Evolutionary conservation across 2,888 invertebrate genomes (phyloP).

Genomic region (Andrena haemorrhoa): DNA sequence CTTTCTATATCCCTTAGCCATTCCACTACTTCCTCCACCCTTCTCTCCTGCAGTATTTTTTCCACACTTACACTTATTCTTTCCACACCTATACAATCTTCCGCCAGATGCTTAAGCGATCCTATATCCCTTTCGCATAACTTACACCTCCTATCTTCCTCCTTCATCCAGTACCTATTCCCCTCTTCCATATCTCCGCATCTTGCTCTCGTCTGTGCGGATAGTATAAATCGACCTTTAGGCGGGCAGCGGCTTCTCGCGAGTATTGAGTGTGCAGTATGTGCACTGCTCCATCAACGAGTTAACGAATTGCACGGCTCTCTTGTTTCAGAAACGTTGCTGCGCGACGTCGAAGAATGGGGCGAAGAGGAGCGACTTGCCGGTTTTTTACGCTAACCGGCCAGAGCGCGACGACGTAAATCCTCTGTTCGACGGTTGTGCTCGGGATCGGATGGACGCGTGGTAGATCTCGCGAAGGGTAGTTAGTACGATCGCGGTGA

Average conservation of each 20-base stretch:
- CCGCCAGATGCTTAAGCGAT: too few species aligned
- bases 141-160: too few species aligned
- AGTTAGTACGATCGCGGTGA: background rate
- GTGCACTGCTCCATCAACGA: slow-evolving; percentile 25
- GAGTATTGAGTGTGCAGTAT: slow-evolving; percentile 36
- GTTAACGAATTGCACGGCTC: slow-evolving; percentile 23
- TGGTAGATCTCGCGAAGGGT: background rate
- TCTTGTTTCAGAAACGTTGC: slow-evolving; percentile 70
- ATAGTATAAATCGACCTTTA: too few species aligned
- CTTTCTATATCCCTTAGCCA: too few species aligned
- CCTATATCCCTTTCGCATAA: too few species aligned
- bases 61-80: too few species aligned
- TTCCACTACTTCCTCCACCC: too few species aligned
- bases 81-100: too few species aligned
- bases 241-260: background rate
- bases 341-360: slow-evolving; percentile 59
- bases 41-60: too few species aligned
- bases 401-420: slow-evolving; percentile 29
- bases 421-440: background rate
- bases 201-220: too few species aligned
- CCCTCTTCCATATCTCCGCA: too few species aligned
- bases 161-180: too few species aligned
- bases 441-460: background rate
- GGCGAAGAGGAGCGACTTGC: slow-evolving; percentile 46
- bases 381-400: slow-evolving; percentile 55